Conservation (phyloP, 2,113 vertebrate genomes). For the Pardalotus punctatus region DNA sequence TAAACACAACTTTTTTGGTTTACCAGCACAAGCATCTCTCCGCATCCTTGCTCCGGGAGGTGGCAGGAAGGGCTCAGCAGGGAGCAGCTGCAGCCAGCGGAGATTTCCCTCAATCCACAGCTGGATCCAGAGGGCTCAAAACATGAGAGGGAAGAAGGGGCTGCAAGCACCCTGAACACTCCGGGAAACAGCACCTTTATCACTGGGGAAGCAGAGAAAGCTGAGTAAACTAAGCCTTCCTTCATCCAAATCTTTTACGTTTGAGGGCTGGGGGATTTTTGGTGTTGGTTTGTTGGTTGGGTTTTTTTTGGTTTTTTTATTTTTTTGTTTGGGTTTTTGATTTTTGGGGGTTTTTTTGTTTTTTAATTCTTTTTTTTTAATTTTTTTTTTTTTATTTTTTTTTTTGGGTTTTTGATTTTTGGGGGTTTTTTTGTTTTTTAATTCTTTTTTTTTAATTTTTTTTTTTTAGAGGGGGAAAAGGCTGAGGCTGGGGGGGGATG, state of each 20-base stretch:
- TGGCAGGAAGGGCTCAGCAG: background rate
- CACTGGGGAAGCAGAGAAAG: background rate
- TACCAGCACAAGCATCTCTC: background rate
- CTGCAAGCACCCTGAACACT: accelerated
- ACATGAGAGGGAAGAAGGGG: background rate
- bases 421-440: too few species aligned
- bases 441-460: too few species aligned
- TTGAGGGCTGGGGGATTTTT: background rate
- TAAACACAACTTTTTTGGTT: accelerated
- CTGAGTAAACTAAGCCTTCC: constrained; percentile 20
- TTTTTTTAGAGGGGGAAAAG: background rate
- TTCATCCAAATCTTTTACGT: constrained; percentile 60
- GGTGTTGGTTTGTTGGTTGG: background rate
- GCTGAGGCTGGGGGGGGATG: background rate
- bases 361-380: too few species aligned
- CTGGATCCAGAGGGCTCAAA: background rate
- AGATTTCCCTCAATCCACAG: background rate
- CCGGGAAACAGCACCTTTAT: constrained; percentile 9
- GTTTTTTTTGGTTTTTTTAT: background rate
- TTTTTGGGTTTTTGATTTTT: too few species aligned
- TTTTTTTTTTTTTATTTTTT: too few species aligned
- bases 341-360: too few species aligned
- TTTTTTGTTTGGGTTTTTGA: too few species aligned
- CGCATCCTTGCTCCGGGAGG: accelerated
- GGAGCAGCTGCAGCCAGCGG: background rate